Evolutionary conservation across 2,888 invertebrate species (phyloP).

Genomic region (Pachydiplax longipennis): DNA sequence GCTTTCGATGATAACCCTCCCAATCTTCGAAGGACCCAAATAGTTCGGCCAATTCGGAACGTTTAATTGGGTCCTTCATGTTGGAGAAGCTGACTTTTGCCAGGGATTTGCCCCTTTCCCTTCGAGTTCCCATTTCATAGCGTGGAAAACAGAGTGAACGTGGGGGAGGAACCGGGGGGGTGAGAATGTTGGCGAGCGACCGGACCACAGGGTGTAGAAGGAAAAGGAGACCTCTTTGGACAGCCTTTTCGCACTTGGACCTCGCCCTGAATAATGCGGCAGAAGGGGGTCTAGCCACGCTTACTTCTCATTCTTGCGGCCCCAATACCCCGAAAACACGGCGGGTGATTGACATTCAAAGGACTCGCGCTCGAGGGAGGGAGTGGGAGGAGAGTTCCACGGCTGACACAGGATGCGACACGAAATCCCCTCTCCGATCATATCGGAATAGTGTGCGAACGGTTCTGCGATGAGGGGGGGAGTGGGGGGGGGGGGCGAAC

Average conservation of each 20-base stretch:
- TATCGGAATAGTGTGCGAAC: neutral
- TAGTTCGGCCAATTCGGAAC: neutral
- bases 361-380: neutral
- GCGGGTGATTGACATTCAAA: conserved; percentile 13
- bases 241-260: neutral
- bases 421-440: neutral
- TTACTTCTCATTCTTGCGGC: neutral
- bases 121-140: neutral
- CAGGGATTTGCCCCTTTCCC: neutral
- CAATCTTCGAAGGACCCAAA: conserved; percentile 7
- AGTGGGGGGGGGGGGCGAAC: neutral
- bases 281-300: neutral
- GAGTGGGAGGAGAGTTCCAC: neutral
- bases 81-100: neutral
- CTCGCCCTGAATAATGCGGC: neutral
- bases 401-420: neutral
- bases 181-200: neutral
- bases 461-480: neutral
- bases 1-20: neutral
- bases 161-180: neutral
- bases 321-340: conserved; percentile 21
- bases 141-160: neutral
- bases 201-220: conserved; percentile 4
- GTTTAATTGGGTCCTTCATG: conserved; percentile 15
- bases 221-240: conserved; percentile 29